Evolutionary conservation across 2,888 invertebrate genomes (phyloP).

Genomic region (Tolmerus cingulatus): DNA sequence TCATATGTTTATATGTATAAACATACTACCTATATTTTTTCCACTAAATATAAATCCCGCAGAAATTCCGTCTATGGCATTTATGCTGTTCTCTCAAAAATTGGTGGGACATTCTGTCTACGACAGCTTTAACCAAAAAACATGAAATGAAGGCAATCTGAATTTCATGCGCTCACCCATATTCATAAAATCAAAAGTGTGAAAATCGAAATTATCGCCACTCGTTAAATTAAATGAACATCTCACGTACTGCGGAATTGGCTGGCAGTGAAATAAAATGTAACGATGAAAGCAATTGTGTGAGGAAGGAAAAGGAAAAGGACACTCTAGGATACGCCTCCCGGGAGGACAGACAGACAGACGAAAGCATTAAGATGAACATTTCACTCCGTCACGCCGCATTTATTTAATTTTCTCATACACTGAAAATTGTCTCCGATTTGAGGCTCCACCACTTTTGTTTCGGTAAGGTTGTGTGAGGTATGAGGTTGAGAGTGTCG

Average conservation of each 20-base stretch:
- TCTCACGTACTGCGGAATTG: not conserved
- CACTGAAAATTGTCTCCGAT: conserved; percentile 4
- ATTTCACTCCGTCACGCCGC: conserved; percentile 14
- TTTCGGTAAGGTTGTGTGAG: not conserved
- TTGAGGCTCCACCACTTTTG: not conserved
- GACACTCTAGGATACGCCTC: not conserved
- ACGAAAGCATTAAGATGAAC: conserved; percentile 9
- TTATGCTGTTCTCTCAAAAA: not conserved
- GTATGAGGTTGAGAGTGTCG: not conserved
- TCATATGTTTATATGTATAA: not conserved
- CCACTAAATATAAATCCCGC: not conserved
- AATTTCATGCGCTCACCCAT: not conserved
- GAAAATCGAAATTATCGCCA: conserved; percentile 3
- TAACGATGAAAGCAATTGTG: not conserved
- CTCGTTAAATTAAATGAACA: conserved; percentile 25
- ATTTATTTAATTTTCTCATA: conserved; percentile 29
- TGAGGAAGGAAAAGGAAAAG: not conserved
- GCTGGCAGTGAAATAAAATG: not conserved
- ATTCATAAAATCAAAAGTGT: not conserved
- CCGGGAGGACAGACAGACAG: not conserved
- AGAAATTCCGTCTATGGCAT: not conserved
- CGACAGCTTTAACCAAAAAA: not conserved
- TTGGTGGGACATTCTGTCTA: not conserved
- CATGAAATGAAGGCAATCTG: not conserved
- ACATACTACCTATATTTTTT: too few species aligned